These are phyloP conservation scores for Tenthredo distinguenda DNA, from an alignment of 2,888 invertebrate genomes.

Conservation along the genomic window DNA sequence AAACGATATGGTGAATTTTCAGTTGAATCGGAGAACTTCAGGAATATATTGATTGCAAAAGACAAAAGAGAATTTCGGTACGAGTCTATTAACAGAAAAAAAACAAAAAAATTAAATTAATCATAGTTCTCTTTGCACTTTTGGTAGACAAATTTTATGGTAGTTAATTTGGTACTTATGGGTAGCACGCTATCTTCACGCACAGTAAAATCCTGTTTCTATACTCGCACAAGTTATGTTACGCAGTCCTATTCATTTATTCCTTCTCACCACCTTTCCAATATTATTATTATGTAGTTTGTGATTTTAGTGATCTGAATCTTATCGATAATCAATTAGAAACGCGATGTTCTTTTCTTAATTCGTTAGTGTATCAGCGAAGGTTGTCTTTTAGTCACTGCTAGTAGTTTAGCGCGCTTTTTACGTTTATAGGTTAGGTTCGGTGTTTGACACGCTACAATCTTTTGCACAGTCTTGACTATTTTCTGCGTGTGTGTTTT, in stretches of 20 bases:
- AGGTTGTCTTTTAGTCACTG: conserved; percentile 22
- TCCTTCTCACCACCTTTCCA: background rate
- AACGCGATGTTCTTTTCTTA: background rate
- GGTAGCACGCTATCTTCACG: background rate
- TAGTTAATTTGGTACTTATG: background rate
- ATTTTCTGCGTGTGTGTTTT: background rate
- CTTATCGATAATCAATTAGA: background rate
- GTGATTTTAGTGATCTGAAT: background rate
- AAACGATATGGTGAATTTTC: conserved; percentile 36
- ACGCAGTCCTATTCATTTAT: background rate
- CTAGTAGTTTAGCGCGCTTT: conserved; percentile 45
- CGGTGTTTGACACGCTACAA: background rate
- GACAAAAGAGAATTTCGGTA: conserved; percentile 5
- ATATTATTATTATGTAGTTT: background rate
- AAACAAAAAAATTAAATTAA: background rate
- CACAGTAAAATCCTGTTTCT: background rate
- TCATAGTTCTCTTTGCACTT: background rate
- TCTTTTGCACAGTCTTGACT: conserved; percentile 16
- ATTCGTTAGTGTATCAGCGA: background rate
- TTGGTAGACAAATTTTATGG: background rate
- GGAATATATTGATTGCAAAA: conserved; percentile 23
- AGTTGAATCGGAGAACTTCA: conserved; percentile 19
- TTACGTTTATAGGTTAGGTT: conserved; percentile 40
- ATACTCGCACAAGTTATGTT: background rate
- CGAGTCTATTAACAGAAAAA: conserved; percentile 16